These are phyloP conservation scores for Congeria kusceri DNA, from an alignment of 2,888 invertebrate species.

Conservation along the genomic window DNA sequence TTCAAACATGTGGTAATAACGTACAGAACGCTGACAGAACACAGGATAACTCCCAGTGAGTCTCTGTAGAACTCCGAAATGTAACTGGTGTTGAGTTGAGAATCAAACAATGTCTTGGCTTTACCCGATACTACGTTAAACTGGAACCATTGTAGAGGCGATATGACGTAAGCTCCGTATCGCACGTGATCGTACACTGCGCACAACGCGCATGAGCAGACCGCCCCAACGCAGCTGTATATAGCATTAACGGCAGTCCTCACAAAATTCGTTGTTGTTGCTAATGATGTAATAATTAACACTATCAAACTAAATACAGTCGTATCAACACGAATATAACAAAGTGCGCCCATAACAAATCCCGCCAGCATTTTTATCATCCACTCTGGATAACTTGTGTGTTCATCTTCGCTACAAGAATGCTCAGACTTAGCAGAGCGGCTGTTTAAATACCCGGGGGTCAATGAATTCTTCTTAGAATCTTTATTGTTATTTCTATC, in stretches of 20 bases:
- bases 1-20: neutral
- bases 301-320: constrained; percentile 31
- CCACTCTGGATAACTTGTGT: neutral
- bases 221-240: neutral
- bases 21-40: neutral
- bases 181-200: constrained; percentile 65
- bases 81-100: constrained; percentile 20
- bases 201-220: constrained; percentile 59
- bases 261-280: neutral
- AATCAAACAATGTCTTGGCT: constrained; percentile 68
- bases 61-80: constrained; percentile 37
- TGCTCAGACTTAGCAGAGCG: no score
- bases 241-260: neutral
- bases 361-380: constrained; percentile 17
- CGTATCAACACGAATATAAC: constrained; percentile 58
- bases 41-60: neutral
- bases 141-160: constrained; percentile 76
- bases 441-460: neutral
- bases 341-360: constrained; percentile 45
- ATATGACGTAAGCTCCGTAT: constrained; percentile 70
- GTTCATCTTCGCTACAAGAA: neutral
- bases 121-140: constrained; percentile 73
- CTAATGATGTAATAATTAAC: neutral
- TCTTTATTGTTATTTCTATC: neutral
- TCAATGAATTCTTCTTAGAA: neutral